A percentile compares a stretch with the other conserved stretches of the same genome.
Conservation (phyloP, 2,797 vertebrate genomes). For the Babyrousa celebensis region DNA sequence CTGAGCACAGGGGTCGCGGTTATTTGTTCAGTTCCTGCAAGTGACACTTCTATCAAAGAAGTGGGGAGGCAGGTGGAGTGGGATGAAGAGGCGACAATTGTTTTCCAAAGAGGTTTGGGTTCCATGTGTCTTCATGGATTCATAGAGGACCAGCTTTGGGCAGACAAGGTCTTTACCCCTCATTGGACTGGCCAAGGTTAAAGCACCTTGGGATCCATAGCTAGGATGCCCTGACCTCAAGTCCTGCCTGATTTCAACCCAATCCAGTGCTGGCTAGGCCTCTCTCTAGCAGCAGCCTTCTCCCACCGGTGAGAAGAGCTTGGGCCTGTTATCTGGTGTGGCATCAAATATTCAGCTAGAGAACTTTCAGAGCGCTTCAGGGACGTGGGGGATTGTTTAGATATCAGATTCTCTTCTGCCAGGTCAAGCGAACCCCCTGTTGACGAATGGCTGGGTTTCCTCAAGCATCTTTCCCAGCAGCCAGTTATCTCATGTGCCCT, state of each 20-base stretch:
- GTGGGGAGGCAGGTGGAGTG: background rate
- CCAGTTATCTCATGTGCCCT: conserved; percentile 89
- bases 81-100: background rate
- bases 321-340: conserved; percentile 67
- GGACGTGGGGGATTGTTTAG: conserved; percentile 88
- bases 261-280: background rate
- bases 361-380: conserved; percentile 87
- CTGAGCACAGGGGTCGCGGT: background rate
- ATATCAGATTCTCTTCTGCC: conserved; percentile 91
- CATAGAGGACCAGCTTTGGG: background rate
- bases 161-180: background rate
- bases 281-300: background rate
- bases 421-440: conserved; percentile 87
- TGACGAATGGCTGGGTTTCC: conserved; percentile 89
- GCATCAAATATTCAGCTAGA: conserved; percentile 90
- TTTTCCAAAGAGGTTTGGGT: background rate
- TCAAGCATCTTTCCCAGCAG: conserved; percentile 86
- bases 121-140: background rate
- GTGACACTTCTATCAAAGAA: background rate
- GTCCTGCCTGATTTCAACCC: background rate
- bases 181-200: background rate
- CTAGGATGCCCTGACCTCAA: background rate
- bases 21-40: conserved; percentile 24
- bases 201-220: background rate
- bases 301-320: conserved; percentile 40